Evolutionary conservation across 2,113 vertebrate genomes (phyloP).

Genomic region (Aythya baeri): DNA sequence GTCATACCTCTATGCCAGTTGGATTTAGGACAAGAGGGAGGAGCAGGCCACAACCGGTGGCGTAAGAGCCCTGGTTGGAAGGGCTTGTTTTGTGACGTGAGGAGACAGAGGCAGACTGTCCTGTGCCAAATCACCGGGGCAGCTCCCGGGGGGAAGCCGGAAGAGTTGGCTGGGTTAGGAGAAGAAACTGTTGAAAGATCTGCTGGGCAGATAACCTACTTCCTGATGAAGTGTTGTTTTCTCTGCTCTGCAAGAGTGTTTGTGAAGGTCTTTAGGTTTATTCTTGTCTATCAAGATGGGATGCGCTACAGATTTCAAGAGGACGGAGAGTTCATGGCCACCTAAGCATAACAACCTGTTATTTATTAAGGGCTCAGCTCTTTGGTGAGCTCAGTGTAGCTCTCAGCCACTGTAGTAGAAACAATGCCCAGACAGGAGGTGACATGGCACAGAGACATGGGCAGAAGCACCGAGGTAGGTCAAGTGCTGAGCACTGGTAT

Average conservation of each 20-base stretch:
- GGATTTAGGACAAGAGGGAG: neutral
- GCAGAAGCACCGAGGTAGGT: neutral
- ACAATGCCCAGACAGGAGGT: accelerated
- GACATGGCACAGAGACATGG: neutral
- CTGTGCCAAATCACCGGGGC: neutral
- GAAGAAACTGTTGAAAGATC: neutral
- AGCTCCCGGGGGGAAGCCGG: neutral
- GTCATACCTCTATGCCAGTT: neutral
- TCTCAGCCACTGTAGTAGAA: neutral
- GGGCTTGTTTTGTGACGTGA: accelerated
- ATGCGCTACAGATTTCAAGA: neutral
- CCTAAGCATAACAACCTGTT: neutral
- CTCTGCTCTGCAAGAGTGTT: neutral
- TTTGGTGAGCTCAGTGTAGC: neutral
- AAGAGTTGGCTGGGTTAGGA: neutral
- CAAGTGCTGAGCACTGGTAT: neutral
- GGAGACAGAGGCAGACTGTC: neutral
- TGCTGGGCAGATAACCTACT: neutral
- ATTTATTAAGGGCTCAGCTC: neutral
- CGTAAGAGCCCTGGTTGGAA: neutral
- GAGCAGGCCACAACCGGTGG: neutral
- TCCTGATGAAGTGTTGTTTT: neutral
- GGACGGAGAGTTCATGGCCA: constrained; percentile 9
- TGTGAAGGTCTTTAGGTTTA: constrained; percentile 3
- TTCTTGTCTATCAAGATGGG: constrained; percentile 4